These are phyloP conservation scores for Cinara cedri DNA, from an alignment of 2,888 invertebrate species.

Conservation along the genomic window DNA sequence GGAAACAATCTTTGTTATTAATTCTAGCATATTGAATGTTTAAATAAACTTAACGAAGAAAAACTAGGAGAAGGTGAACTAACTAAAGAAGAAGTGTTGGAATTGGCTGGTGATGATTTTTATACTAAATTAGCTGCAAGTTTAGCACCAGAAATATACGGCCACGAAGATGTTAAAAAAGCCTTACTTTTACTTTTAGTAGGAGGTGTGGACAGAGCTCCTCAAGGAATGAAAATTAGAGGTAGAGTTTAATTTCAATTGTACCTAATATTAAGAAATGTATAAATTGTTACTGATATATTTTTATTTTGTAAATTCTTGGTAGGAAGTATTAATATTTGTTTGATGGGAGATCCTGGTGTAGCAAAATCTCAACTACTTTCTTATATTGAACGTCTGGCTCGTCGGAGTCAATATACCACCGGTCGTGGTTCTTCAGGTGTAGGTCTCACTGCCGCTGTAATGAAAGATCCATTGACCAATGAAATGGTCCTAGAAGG, in stretches of 20 bases:
- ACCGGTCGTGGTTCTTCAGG: conserved; percentile 87
- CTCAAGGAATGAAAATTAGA: conserved; percentile 97
- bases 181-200: conserved; percentile 91
- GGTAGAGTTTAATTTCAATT: conserved; percentile 62
- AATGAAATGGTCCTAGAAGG: conserved; percentile 90
- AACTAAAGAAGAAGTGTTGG: conserved; percentile 81
- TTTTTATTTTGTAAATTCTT: conserved; percentile 31
- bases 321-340: conserved; percentile 91
- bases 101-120: conserved; percentile 84
- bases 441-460: conserved; percentile 98
- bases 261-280: not conserved
- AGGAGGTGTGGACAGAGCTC: conserved; percentile 84
- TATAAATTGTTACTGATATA: not conserved
- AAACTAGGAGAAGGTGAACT: conserved; percentile 78
- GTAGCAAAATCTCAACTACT: conserved; percentile 98
- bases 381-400: conserved; percentile 90
- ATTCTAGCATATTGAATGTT: conserved; percentile 73
- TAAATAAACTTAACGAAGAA: conserved; percentile 88
- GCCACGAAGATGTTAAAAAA: conserved; percentile 97
- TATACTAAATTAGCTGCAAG: conserved; percentile 90
- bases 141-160: conserved; percentile 98
- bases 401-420: conserved; percentile 75
- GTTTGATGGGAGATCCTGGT: conserved; percentile 99
- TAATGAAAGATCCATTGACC: conserved; percentile 85
- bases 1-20: conserved; percentile 29